Evolutionary conservation across 2,888 invertebrate species (phyloP), one percentile per base, ranked within the genome.

Genomic region (Oxystoma pomonae): DNA sequence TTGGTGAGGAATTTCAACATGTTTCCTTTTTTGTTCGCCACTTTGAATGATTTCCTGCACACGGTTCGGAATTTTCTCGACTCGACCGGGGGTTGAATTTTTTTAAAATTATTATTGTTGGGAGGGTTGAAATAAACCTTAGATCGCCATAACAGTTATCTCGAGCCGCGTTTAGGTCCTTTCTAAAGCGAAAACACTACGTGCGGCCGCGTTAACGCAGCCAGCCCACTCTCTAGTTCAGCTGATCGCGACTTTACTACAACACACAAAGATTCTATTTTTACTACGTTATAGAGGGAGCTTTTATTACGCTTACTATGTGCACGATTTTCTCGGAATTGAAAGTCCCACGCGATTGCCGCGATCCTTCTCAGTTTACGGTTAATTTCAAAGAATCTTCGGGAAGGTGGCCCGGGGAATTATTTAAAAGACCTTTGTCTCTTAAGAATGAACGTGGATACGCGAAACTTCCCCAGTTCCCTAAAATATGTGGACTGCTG

Each of bases 1-100:
- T 91, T 89, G 76, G 91, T 91, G 79, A 92, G 85, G 84, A 90
- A 91, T 84, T 90, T 91, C 83, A 91, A 89, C 91, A 91, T 91
- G 86, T 87, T 89, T 86, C 84, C 78, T 78, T 78, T 80, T 78
- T 82, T 79, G 72, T 79, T 77, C 79, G 80, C 81, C 78, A 77
- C 78, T 76, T 74, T 77, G 75, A 73, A 71, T 68, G 69, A 73
- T 74, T 73, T 73, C 53, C 49, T 58, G 61, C 63, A 62, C 61
- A 59, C 52, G 62, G 61, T 61, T n/a, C n/a, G n/a, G n/a, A n/a
- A n/a, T n/a, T n/a, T n/a, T n/a, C n/a, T n/a, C n/a, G n/a, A 63
- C 20, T 53, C 16, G 53, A 49, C 2, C 5, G 53, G 17, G 35
- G 20, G 22, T 22, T 16, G 19, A 64, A 57, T 57, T n/a, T 49